phyloP scores from a whole-genome alignment of 2,113 vertebrate species.

The Tychaedon coryphoeus region DNA sequence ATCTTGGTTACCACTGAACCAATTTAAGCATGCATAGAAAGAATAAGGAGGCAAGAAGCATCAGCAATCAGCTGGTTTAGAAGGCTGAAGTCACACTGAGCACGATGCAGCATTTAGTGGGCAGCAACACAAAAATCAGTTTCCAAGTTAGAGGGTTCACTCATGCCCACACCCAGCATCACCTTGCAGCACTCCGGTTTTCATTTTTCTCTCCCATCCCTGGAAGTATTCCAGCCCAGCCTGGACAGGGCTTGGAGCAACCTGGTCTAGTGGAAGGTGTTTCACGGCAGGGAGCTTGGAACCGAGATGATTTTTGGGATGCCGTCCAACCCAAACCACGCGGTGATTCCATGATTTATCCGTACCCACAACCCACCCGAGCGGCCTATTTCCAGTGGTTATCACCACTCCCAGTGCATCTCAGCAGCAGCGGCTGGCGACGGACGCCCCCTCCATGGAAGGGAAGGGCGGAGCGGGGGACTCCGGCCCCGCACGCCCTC shows the following conservation, averaged over 20 bases:
- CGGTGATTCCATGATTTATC: not conserved
- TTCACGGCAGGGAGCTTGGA: not conserved
- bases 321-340: not conserved
- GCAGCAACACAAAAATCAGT: not conserved
- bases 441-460: not conserved
- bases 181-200: not conserved
- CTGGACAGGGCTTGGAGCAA: not conserved
- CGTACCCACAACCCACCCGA: accelerated
- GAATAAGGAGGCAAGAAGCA: not conserved
- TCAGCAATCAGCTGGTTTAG: not conserved
- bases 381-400: not conserved
- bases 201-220: not conserved
- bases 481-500: not conserved
- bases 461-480: not conserved
- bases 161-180: not conserved
- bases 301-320: not conserved
- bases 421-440: not conserved
- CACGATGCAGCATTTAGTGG: not conserved
- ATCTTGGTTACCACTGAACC: not conserved
- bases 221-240: not conserved
- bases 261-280: not conserved
- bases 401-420: not conserved
- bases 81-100: not conserved
- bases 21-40: accelerated
- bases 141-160: not conserved